Evolutionary conservation across 2,113 vertebrate genomes (phyloP).

Genomic region (Tupaia chinensis): DNA sequence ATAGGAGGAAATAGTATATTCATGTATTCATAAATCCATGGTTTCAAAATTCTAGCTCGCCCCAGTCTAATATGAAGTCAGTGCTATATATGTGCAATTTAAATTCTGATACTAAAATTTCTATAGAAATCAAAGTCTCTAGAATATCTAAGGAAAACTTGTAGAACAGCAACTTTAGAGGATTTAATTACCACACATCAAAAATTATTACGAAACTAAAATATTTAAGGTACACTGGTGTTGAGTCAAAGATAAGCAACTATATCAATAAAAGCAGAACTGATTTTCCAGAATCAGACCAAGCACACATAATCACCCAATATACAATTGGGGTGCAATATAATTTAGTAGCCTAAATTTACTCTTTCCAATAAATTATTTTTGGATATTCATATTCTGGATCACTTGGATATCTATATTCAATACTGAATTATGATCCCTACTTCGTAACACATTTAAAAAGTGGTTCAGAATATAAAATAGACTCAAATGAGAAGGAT

Average conservation of each 20-base stretch:
- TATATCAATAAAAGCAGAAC: neutral
- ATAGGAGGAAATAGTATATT: neutral
- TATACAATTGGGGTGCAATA: neutral
- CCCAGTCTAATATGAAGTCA: neutral
- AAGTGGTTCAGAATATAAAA: neutral
- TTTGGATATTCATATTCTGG: neutral
- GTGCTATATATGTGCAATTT: neutral
- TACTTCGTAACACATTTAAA: neutral
- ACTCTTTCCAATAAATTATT: neutral
- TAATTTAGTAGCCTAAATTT: neutral
- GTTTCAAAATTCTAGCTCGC: neutral
- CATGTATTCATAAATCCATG: neutral
- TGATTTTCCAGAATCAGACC: neutral
- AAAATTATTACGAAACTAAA: neutral
- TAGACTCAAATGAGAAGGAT: neutral
- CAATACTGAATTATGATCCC: neutral
- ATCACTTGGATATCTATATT: neutral
- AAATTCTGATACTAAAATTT: constrained; percentile 18
- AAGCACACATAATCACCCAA: neutral
- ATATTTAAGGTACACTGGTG: neutral
- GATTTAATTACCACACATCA: neutral
- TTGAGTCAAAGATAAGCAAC: neutral
- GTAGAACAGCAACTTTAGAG: neutral
- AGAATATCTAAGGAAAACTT: neutral
- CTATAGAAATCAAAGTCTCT: neutral